These are phyloP conservation scores for Lepidochrysops patricia DNA, from an alignment of 2,888 invertebrate species.

Conservation along the genomic window DNA sequence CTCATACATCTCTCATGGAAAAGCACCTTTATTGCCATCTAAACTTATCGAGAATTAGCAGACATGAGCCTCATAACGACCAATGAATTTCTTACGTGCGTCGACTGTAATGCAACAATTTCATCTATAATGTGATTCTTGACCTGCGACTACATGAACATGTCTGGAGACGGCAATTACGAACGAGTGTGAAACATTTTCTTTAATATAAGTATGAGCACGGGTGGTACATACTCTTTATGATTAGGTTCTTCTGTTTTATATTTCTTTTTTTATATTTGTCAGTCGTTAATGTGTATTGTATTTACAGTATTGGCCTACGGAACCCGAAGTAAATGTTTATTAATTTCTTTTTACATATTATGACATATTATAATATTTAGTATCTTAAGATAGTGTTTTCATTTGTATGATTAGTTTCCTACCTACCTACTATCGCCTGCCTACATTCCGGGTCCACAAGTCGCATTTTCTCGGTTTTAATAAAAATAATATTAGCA, in stretches of 20 bases:
- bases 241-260: neutral
- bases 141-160: neutral
- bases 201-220: neutral
- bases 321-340: too few species aligned
- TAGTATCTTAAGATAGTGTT: too few species aligned
- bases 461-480: too few species aligned
- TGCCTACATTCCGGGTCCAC: too few species aligned
- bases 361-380: too few species aligned
- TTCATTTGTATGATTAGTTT: too few species aligned
- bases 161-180: neutral
- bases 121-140: neutral
- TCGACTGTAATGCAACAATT: neutral
- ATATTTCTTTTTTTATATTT: neutral
- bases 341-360: too few species aligned
- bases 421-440: too few species aligned
- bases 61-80: neutral
- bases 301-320: too few species aligned
- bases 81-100: neutral
- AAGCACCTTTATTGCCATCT: neutral
- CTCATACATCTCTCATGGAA: too few species aligned
- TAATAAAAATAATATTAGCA: neutral
- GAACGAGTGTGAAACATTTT: neutral
- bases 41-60: neutral
- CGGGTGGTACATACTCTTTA: neutral
- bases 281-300: neutral